Percentiles rank a stretch among this genome's conserved stretches.
Conservation (phyloP, 2,797 vertebrate species). For the Eospalax fontanierii region DNA sequence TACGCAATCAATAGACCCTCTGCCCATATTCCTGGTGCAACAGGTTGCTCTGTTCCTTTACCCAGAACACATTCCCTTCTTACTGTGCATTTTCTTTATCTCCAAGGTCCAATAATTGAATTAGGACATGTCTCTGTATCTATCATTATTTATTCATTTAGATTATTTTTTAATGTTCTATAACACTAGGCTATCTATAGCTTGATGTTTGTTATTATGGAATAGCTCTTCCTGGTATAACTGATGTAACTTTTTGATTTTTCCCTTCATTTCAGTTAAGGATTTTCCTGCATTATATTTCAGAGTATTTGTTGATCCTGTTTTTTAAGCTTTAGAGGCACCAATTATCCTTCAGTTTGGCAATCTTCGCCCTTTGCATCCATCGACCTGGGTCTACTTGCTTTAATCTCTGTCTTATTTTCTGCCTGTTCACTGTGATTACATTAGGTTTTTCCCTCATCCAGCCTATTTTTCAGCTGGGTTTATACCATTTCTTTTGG, state of each 20-base stretch:
- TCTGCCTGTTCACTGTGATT: conserved; percentile 22
- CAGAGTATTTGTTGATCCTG: conserved; percentile 14
- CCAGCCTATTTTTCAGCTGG: conserved; percentile 25
- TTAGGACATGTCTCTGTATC: too few relatives aligned
- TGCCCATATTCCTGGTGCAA: background rate
- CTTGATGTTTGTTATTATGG: background rate
- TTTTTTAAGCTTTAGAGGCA: background rate
- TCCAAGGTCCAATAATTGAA: too few relatives aligned
- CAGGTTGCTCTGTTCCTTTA: background rate
- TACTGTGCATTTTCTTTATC: too few relatives aligned
- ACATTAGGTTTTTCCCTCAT: background rate
- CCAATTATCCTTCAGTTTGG: conserved; percentile 36
- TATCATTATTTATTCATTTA: too few relatives aligned
- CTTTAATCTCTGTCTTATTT: conserved; percentile 50
- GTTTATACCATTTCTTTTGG: background rate
- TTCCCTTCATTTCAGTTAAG: conserved; percentile 39
- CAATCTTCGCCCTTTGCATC: background rate
- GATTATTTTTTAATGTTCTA: too few relatives aligned
- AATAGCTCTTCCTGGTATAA: conserved; percentile 50
- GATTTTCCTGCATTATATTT: conserved; percentile 36
- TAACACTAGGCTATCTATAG: background rate
- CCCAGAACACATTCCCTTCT: background rate
- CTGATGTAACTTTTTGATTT: conserved; percentile 22
- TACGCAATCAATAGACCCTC: background rate
- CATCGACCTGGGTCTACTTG: background rate